Percentiles rank a stretch among this genome's conserved stretches.
phyloP scores from a whole-genome alignment of 2,888 invertebrate species.

The Phragmatobia fuliginosa region DNA sequence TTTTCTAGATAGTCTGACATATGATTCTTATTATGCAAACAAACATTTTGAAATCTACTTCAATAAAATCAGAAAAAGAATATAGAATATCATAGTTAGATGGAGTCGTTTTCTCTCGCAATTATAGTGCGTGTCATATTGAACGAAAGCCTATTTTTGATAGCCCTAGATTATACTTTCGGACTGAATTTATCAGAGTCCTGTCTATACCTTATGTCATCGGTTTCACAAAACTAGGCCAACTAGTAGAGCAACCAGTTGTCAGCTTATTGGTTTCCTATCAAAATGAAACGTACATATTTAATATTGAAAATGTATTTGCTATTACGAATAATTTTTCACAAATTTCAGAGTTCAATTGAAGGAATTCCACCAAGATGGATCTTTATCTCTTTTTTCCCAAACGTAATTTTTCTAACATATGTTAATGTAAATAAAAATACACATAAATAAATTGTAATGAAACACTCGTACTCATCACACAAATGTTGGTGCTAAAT shows the following conservation, averaged over 20 bases:
- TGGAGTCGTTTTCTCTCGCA: background rate
- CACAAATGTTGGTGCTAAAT: no score
- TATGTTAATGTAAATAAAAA: no score
- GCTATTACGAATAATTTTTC: background rate
- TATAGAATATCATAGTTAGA: background rate
- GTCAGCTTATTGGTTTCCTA: constrained; percentile 45
- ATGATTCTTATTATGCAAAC: background rate
- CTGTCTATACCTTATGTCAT: constrained; percentile 65
- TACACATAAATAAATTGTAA: no score
- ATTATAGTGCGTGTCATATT: background rate
- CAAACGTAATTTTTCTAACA: no score
- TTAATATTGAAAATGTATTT: constrained; percentile 7
- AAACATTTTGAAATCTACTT: background rate
- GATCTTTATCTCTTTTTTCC: background rate
- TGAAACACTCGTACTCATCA: no score
- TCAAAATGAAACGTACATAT: constrained; percentile 37
- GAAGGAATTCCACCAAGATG: background rate
- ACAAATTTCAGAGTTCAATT: background rate
- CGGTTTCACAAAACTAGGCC: constrained; percentile 61
- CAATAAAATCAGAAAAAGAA: background rate
- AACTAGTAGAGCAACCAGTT: constrained; percentile 45
- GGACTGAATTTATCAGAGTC: constrained; percentile 50
- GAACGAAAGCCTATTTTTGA: background rate
- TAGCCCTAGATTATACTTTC: constrained; percentile 39
- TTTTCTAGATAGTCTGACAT: background rate